Evolutionary conservation across 2,888 invertebrate species (phyloP).

Genomic region (Trachelus troglodyta): DNA sequence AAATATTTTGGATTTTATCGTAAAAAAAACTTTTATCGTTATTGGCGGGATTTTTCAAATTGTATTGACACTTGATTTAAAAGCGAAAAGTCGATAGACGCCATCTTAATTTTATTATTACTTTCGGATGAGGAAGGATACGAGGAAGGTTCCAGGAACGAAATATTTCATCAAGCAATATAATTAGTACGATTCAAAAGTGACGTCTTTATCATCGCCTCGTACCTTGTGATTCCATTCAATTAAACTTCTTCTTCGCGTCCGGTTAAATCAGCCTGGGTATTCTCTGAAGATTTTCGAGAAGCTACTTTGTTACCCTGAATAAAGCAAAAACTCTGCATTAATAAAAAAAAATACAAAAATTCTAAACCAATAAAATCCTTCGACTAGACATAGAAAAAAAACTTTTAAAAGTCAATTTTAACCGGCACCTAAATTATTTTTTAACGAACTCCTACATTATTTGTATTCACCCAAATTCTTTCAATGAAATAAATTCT

Average conservation of each 20-base stretch:
- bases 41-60: neutral
- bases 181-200: slow-evolving; percentile 62
- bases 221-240: slow-evolving; percentile 47
- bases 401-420: too few species aligned
- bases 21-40: neutral
- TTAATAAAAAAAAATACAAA: neutral
- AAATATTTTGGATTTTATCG: neutral
- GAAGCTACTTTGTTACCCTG: neutral
- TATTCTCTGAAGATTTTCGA: neutral
- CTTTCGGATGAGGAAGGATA: neutral
- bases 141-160: slow-evolving; percentile 55
- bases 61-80: neutral
- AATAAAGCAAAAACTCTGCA: neutral
- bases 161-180: slow-evolving; percentile 57
- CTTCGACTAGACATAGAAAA: too few species aligned
- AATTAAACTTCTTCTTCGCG: slow-evolving; percentile 47
- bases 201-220: slow-evolving; percentile 51
- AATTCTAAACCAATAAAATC: neutral
- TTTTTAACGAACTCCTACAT: too few species aligned
- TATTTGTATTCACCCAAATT: too few species aligned
- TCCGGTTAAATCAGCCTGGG: slow-evolving; percentile 30
- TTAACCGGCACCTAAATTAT: too few species aligned
- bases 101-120: neutral
- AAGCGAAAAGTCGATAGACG: neutral
- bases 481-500: too few species aligned